phyloP scores from a whole-genome alignment of 2,888 invertebrate species.

The Amblyjoppa proteus region DNA sequence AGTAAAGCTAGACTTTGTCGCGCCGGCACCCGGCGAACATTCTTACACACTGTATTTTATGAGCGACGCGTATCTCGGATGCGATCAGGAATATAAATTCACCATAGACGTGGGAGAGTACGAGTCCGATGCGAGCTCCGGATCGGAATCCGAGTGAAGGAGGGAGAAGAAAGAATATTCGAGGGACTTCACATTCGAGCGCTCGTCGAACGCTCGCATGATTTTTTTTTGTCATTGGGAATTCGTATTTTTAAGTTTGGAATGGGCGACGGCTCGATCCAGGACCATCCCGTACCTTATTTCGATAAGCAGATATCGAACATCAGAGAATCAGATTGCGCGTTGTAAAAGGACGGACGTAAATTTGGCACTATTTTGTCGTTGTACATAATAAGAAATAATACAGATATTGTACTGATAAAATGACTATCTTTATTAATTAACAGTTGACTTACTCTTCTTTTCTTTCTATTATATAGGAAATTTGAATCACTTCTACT shows the following conservation, averaged over 20 bases:
- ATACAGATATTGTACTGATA: slow-evolving; percentile 9
- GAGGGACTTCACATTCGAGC: not conserved
- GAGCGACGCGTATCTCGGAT: slow-evolving; percentile 99
- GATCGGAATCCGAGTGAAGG: slow-evolving; percentile 86
- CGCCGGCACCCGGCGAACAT: slow-evolving; percentile 95
- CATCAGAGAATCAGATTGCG: not conserved
- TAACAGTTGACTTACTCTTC: not conserved
- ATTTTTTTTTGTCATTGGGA: not conserved
- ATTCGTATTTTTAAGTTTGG: too few relatives aligned
- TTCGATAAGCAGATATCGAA: not conserved
- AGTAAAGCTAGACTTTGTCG: slow-evolving; percentile 95
- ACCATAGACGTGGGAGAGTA: slow-evolving; percentile 93
- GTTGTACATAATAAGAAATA: slow-evolving; percentile 22
- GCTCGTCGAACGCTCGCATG: not conserved
- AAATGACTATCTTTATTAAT: not conserved
- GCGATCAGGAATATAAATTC: slow-evolving; percentile 99
- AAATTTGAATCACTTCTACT: not conserved
- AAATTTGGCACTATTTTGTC: not conserved
- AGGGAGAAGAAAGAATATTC: not conserved
- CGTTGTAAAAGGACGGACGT: not conserved
- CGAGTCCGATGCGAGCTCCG: slow-evolving; percentile 88
- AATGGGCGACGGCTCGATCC: too few relatives aligned
- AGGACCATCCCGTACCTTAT: too few relatives aligned
- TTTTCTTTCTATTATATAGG: not conserved
- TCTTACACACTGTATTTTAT: slow-evolving; percentile 98